Percentiles rank a stretch among this genome's conserved stretches.
These are phyloP conservation scores for Porites evermanni DNA, from an alignment of 92 coral and sea anemone genomes.

Conservation along the genomic window DNA sequence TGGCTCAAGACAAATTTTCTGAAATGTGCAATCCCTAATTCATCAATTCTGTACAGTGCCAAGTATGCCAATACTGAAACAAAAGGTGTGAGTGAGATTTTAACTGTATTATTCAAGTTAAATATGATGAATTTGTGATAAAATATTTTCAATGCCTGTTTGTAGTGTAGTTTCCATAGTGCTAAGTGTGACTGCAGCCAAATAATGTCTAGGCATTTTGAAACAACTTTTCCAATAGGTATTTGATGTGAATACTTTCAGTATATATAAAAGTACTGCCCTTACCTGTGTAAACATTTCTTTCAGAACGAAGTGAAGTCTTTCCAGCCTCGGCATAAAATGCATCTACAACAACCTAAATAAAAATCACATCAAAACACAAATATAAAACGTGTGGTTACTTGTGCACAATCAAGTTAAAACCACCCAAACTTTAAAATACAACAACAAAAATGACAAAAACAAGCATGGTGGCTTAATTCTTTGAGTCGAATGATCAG, in stretches of 20 bases:
- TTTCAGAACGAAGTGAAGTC: slow-evolving; percentile 87
- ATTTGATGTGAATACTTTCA: background rate
- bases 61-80: slow-evolving; percentile 83
- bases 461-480: too few species aligned
- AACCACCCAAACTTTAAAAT: background rate
- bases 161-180: too few species aligned
- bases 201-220: too few species aligned
- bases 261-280: background rate
- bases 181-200: too few species aligned
- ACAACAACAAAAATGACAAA: too few species aligned
- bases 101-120: too few species aligned
- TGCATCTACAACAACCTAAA: slow-evolving; percentile 94
- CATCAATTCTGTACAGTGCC: slow-evolving; percentile 94
- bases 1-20: slow-evolving; percentile 81
- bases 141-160: too few species aligned
- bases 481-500: too few species aligned
- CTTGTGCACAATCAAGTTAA: background rate
- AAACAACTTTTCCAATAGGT: too few species aligned
- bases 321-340: slow-evolving; percentile 89
- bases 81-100: background rate
- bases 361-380: background rate
- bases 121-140: too few species aligned
- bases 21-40: slow-evolving; percentile 86
- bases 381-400: background rate
- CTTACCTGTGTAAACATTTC: slow-evolving; percentile 88